Evolutionary conservation across 1,140 invertebrate species (phyloP), one percentile per base, ranked within the genome.

Genomic region (Drosophila orosa): DNA sequence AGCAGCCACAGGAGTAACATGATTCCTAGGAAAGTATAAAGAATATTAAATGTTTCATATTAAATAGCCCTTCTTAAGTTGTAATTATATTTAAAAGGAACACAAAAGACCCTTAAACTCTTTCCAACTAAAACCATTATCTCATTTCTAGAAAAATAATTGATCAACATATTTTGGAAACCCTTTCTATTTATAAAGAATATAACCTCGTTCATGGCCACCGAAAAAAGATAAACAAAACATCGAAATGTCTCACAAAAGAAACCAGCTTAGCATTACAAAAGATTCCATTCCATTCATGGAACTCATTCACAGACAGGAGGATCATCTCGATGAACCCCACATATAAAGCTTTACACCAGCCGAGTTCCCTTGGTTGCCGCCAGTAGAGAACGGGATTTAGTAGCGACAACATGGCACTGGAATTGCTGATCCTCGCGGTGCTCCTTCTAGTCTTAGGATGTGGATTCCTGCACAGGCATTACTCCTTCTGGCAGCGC

Each of bases 401-500:
- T 68, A 3, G 13, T 13, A n/a, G 33, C 24, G 39, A 6, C 4
- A 62, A 52, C 62, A 89, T 89, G 84, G 42, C 58, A 9, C 35
- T 74, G 29, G 65, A 47, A 58, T 27, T 63, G 13, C 13, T 78
- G 13, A 22, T 89, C 19, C 50, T 74, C 0, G 10, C 63, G 6
- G 6, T 66, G 6, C 3, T 55, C 12, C n/a, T 84, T 1, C n/a
- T 87, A 31, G 13, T 47, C 27, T 24, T 44, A 1, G 8, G 55
- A 10, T 40, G 63, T n/a, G 56, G 33, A 39, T 29, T 58, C 3
- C 55, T 91, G 29, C 25, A 74, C 10, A 56, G 56, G 12, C 77
- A 91, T 44, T 92, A 77, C 66, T 56, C 47, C 39, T 92, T 90
- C 65, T 94, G 93, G 93, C 75, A 65, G 44, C 78, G 63, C 8